Evolutionary conservation across 2,888 invertebrate genomes (phyloP).

Genomic region (Drosophila cognata): DNA sequence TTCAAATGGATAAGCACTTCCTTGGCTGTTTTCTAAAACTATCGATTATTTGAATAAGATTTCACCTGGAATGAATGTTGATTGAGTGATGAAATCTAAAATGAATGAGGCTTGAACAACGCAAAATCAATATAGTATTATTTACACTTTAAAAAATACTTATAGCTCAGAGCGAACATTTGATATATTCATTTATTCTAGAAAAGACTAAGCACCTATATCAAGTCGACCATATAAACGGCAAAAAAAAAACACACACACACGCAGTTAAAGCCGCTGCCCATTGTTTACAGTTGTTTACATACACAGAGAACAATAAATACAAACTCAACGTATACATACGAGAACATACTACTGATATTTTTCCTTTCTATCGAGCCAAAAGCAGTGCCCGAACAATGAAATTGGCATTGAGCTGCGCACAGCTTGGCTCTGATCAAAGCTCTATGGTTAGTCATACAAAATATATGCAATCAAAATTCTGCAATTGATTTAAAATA

Average conservation of each 20-base stretch:
- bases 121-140: neutral
- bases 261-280: neutral
- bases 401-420: constrained; percentile 56
- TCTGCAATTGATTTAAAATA: constrained; percentile 19
- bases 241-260: neutral
- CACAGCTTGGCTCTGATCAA: constrained; percentile 24
- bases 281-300: constrained; percentile 23
- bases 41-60: neutral
- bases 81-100: neutral
- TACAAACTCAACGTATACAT: constrained; percentile 8
- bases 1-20: neutral
- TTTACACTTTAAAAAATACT: neutral
- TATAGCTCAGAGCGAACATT: neutral
- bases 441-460: constrained; percentile 9
- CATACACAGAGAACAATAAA: constrained; percentile 30
- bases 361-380: constrained; percentile 38
- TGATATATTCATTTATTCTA: neutral
- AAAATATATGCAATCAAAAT: constrained; percentile 1
- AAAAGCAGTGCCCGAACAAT: constrained; percentile 27
- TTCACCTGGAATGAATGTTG: neutral
- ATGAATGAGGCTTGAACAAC: neutral
- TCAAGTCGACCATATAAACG: neutral
- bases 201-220: neutral
- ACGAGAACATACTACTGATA: constrained; percentile 39
- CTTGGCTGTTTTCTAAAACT: neutral